Evolutionary conservation across 2,888 invertebrate genomes (phyloP), one percentile per base, ranked within the genome.

Genomic region (Pristionchus japonicus): DNA sequence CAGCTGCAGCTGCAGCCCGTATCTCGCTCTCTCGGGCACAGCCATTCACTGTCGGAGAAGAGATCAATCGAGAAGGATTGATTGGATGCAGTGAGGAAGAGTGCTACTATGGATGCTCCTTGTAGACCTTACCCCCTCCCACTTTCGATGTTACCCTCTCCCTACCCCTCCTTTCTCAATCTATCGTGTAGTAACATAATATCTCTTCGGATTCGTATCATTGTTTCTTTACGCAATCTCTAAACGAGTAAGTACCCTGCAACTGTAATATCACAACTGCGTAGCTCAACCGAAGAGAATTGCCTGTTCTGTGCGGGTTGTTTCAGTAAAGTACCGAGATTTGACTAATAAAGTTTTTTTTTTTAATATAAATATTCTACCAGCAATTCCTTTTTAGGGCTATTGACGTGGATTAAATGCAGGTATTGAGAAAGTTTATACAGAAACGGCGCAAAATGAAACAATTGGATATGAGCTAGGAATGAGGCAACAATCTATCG

Each of bases 41-140:
- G 3, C 82, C 82, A 49, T 83, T 83, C 82, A 83, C 82, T 34
- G 52, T 83, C 4, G 82, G 82, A 23, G 52, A 49, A 49, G 52
- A 52, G 20, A 52, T 83, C 52, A 83, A 83, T 43, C 31, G 43
- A 20, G 34, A 52, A 20, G 52, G 82, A 37, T n/a, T 27, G 43
- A 77, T 52, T 20, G 49, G 43, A 40, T 83, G 82, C 43, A 31
- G 13, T 23, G 52, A 83, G 6, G 52, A 83, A 15, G 3, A 34
- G 20, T 83, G 82, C 82, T 52, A 83, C 15, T 83, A 83, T 52
- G 49, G 52, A 49, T 83, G 82, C 23, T 52, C 77, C 1, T 47
- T 77, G 43, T 77, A 47, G 27, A 47, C 20, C 6, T 23, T 37
- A 0, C 37, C 70, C 20, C 70, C 20, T 2, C 6, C 23, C 70